Evolutionary conservation across 2,113 vertebrate species (phyloP).

Genomic region (Phalacrocorax carbo): DNA sequence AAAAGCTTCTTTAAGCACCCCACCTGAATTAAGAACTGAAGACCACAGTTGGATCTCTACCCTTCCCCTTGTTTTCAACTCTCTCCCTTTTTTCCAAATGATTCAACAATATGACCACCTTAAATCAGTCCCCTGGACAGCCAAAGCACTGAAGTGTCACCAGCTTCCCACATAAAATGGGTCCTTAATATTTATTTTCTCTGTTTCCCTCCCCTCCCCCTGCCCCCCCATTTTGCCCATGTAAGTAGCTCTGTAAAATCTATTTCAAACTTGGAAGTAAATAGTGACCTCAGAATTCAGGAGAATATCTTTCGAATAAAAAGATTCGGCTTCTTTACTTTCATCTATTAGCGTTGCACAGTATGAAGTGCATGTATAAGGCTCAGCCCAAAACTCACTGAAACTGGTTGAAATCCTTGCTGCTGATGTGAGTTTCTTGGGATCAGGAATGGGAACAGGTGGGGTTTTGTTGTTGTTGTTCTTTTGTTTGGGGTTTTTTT

Average conservation of each 20-base stretch:
- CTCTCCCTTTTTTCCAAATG: not conserved
- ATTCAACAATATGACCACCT: not conserved
- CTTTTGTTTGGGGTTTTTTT: not conserved
- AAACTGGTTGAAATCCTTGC: not conserved
- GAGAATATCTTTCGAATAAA: not conserved
- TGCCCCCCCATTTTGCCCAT: not conserved
- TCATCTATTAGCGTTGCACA: not conserved
- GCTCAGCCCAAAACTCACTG: not conserved
- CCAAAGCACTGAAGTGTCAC: not conserved
- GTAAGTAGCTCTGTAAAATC: not conserved
- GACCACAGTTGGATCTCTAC: not conserved
- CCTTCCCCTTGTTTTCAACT: not conserved
- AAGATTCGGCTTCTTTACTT: not conserved
- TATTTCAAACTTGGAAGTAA: not conserved
- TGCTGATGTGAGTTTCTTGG: not conserved
- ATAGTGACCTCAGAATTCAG: not conserved
- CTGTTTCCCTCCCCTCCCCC: not conserved
- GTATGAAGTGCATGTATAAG: not conserved
- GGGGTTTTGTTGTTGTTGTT: not conserved
- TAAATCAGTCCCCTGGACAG: not conserved
- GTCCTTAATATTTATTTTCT: not conserved
- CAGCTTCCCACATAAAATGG: not conserved
- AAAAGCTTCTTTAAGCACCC: not conserved
- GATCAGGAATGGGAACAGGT: not conserved
- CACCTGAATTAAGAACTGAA: not conserved